A percentile compares a stretch with the other conserved stretches of the same genome.
phyloP scores from a whole-genome alignment of 2,113 vertebrate species.

The Pao palembangensis region DNA sequence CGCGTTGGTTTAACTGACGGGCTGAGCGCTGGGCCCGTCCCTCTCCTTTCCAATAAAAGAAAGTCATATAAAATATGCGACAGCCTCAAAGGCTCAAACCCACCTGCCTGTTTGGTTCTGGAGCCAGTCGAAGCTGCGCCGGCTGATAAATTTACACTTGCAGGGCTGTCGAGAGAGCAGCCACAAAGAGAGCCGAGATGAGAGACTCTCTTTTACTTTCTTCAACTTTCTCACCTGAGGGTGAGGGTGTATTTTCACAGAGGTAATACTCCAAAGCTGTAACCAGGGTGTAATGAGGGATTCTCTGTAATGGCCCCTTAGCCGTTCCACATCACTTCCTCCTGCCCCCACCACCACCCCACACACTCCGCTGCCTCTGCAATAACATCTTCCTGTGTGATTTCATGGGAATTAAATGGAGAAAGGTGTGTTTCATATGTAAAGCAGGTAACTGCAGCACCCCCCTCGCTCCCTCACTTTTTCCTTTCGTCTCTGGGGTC shows the following conservation, averaged over 20 bases:
- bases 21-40: slow-evolving; percentile 19
- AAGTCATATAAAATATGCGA: slow-evolving; percentile 2
- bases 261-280: slow-evolving; percentile 61
- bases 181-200: slow-evolving; percentile 42
- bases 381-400: slow-evolving; percentile 59
- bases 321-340: slow-evolving; percentile 62
- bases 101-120: slow-evolving; percentile 12
- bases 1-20: slow-evolving; percentile 31
- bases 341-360: slow-evolving; percentile 12
- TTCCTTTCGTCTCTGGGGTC: slow-evolving; percentile 39
- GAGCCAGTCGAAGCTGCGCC: slow-evolving; percentile 8
- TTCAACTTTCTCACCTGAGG: slow-evolving; percentile 22
- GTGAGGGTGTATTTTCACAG: slow-evolving; percentile 52
- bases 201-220: slow-evolving; percentile 48
- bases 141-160: slow-evolving; percentile 39
- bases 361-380: slow-evolving; percentile 12
- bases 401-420: slow-evolving; percentile 70
- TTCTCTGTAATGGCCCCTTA: slow-evolving; percentile 65
- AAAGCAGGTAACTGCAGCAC: slow-evolving; percentile 53
- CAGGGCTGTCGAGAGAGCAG: slow-evolving; percentile 21
- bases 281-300: slow-evolving; percentile 64
- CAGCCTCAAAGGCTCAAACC: slow-evolving; percentile 2
- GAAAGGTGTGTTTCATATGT: slow-evolving; percentile 70
- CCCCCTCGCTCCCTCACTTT: slow-evolving; percentile 1
- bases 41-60: slow-evolving; percentile 32